Evolutionary conservation across 2,113 vertebrate genomes (phyloP), one percentile per base, ranked within the genome.

Genomic region (Steatornis caripensis): DNA sequence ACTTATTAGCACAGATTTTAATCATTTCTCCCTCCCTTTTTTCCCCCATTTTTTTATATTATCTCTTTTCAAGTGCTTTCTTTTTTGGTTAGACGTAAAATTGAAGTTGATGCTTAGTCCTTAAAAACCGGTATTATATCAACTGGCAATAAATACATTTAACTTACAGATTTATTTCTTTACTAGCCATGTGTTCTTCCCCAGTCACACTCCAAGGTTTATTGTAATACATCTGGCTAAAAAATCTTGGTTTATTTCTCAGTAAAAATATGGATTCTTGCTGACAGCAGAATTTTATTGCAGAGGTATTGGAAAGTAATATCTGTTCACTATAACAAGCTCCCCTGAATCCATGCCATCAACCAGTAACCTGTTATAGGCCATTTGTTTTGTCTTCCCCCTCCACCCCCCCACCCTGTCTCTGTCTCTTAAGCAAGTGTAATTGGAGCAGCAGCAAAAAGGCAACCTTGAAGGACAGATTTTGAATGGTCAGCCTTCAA

Each of bases 261-360:
- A 77, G 58, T 86, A 86, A 94, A 96, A 95, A 80, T 80, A 93
- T 53, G 18, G 70, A 90, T 81, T 93, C 68, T 91, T 87, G 84
- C 69, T 71, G 79, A 79, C 43, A 96, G 90, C 46, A 82, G 82
- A 74, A 92, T 95, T 93, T 95, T 90, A 90, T 85, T 74, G 54
- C 58, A 74, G 39, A 80, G 32, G 18, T 62, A 92, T 74, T 88
- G 80, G 62, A 86, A 95, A 95, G 37, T 85, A 82, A 76, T 77
- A 39, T 86, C 81, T 91, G 62, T 64, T 84, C 60, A 58, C 48
- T 88, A 22, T 86, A 83, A 95, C 92, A 90, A 91, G 89, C 17
- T 95, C 9, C 37, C 32, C 36, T 77, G 57, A 91, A 92, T 86
- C 82, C n/a, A 45, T 53, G 29, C 18, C 93, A 71, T 85, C 57